A percentile compares a stretch with the other conserved stretches of the same genome.
phyloP scores from a whole-genome alignment of 1,140 invertebrate genomes.

The Trichomalopsis sarcophagae region DNA sequence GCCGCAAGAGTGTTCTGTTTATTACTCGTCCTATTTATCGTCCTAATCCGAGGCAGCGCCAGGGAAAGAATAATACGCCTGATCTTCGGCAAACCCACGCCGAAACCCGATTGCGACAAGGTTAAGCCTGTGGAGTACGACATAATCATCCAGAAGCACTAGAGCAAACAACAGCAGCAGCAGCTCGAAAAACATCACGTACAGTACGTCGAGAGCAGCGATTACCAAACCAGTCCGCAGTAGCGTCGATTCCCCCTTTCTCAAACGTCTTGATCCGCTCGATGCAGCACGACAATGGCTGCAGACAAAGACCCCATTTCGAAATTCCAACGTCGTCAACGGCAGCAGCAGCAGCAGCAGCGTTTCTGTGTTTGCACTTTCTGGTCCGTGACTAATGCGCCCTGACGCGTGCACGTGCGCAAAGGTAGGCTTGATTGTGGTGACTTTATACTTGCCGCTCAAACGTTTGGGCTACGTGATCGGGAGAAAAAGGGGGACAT shows the following conservation, averaged over 20 bases:
- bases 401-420: neutral
- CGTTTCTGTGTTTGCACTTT: constrained; percentile 18
- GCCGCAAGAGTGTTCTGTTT: neutral
- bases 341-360: neutral
- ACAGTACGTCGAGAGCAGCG: neutral
- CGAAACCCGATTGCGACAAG: neutral
- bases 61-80: constrained; percentile 7
- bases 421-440: neutral
- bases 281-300: neutral
- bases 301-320: neutral
- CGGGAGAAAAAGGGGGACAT: too few relatives aligned
- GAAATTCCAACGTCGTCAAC: constrained; percentile 24
- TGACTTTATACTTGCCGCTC: neutral
- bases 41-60: neutral
- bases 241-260: neutral
- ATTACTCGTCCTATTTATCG: neutral
- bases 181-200: neutral
- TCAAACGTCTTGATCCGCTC: neutral
- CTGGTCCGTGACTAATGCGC: neutral
- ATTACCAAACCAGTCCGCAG: neutral
- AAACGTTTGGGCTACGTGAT: constrained; percentile 32
- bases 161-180: neutral
- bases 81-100: neutral
- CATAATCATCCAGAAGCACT: neutral
- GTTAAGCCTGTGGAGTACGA: neutral